Base-by-base conservation (phyloP, 2,797 vertebrate species). In the Anabas testudineus region DNA sequence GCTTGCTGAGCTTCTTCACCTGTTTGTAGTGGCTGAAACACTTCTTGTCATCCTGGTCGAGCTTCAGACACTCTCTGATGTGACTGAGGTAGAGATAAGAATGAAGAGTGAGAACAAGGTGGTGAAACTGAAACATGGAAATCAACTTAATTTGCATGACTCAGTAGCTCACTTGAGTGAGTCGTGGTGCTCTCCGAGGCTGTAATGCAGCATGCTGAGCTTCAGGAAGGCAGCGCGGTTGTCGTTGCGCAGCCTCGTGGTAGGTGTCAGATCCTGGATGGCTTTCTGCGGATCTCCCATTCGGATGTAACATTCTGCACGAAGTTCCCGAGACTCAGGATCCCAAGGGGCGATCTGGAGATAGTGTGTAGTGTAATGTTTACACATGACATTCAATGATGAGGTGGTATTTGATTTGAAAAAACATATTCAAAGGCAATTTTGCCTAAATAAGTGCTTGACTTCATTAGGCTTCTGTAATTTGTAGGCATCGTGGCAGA, bases 1-100 rank as follows among this genome's bases (percentile, higher is more conserved):
- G 95, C 81, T 95, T 94, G 83, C 93, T 93, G 59, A 96, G 94
- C 77, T 95, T 96, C 70, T 95, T 96, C 82, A 94, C 95, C 81
- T 94, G 95, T 84, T 95, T 95, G 91, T 96, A 96, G 79, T 95
- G 95, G 39, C 88, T 71, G 68, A 96, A 94, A 83, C 95, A 96
- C 45, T 95, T 94, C 34, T 94, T 95, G 82, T 96, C 95, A 0
- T 96, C 95, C 87, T 95, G 95, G 84, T 96, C 95, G 24, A 96
- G 88, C 86, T 94, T 95, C 80, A 96, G 87, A 84, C 95, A 96
- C 68, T 96, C 95, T 8, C 95, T 87, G 13, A 96, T 85, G 56
- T 95, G 93, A 66, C 95, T 96, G 85, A 54, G 16, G 15, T 18
- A 15, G 21, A 19, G 0, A 15, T 24, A 10, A 30, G 45, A 19